phyloP scores from a whole-genome alignment of 2,113 vertebrate genomes.

The Nothobranchius furzeri region DNA sequence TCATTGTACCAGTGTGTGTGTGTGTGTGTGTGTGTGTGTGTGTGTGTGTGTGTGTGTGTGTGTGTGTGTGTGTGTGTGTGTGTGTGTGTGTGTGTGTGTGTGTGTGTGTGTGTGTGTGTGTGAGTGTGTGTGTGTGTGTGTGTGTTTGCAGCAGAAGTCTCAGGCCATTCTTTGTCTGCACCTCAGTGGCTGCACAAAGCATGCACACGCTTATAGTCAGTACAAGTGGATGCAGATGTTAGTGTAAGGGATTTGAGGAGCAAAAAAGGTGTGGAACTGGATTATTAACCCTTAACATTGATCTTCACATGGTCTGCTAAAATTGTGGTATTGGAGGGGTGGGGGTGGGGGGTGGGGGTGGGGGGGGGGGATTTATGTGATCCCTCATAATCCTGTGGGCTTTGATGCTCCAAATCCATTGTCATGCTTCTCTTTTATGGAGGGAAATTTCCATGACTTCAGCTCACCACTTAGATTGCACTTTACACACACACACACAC shows the following conservation, averaged over 20 bases:
- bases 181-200: not conserved
- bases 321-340: slow-evolving; percentile 44
- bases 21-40: slow-evolving; percentile 17
- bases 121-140: slow-evolving; percentile 17
- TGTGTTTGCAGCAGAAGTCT: not conserved
- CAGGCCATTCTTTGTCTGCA: slow-evolving; percentile 20
- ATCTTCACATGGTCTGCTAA: slow-evolving; percentile 74
- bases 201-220: slow-evolving; percentile 12
- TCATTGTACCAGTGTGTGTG: slow-evolving; percentile 27
- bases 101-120: slow-evolving; percentile 21
- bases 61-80: slow-evolving; percentile 16
- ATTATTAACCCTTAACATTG: slow-evolving; percentile 79
- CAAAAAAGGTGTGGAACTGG: slow-evolving; percentile 64
- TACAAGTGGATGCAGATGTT: slow-evolving; percentile 53
- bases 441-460: slow-evolving; percentile 79
- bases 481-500: slow-evolving; percentile 68
- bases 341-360: too few species aligned
- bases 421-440: slow-evolving; percentile 78
- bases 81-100: slow-evolving; percentile 14
- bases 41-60: slow-evolving; percentile 19
- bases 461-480: slow-evolving; percentile 68
- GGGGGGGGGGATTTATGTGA: slow-evolving; percentile 74
- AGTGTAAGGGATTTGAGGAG: slow-evolving; percentile 62
- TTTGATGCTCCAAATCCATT: slow-evolving; percentile 80
- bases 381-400: slow-evolving; percentile 71